Percentiles rank a stretch among this genome's conserved stretches.
Evolutionary conservation across 2,888 invertebrate species (phyloP).

Genomic region (Subacronicta megacephala): DNA sequence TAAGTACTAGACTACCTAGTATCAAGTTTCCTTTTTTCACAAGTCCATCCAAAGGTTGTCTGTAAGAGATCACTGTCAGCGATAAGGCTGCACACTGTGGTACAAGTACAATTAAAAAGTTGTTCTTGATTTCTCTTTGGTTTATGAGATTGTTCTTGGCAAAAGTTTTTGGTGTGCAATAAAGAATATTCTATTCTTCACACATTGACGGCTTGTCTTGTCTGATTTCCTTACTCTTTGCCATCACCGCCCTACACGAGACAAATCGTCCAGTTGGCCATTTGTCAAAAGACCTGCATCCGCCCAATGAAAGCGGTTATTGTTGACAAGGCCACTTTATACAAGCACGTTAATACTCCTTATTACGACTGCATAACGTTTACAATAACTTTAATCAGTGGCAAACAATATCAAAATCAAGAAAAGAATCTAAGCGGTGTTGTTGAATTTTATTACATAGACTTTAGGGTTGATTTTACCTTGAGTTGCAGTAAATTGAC

Average conservation of each 20-base stretch:
- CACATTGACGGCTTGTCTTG: neutral
- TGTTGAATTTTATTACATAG: slow-evolving; percentile 15
- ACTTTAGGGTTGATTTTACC: slow-evolving; percentile 31
- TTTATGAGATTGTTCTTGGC: too few relatives aligned
- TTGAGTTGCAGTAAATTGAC: slow-evolving; percentile 8
- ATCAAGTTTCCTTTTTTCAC: too few relatives aligned
- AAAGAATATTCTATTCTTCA: too few relatives aligned
- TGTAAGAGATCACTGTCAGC: too few relatives aligned
- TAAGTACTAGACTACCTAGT: too few relatives aligned
- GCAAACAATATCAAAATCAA: slow-evolving; percentile 7
- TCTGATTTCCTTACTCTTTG: slow-evolving; percentile 70
- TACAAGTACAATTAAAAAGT: too few relatives aligned
- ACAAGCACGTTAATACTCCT: slow-evolving; percentile 46
- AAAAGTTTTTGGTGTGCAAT: too few relatives aligned
- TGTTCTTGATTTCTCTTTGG: too few relatives aligned
- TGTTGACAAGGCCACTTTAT: slow-evolving; percentile 67
- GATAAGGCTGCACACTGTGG: too few relatives aligned
- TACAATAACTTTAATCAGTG: slow-evolving; percentile 51
- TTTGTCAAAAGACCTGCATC: slow-evolving; percentile 90
- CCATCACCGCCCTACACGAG: slow-evolving; percentile 81
- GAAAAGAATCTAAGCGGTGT: slow-evolving; percentile 15
- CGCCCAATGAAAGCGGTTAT: slow-evolving; percentile 85
- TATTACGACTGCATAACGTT: slow-evolving; percentile 62
- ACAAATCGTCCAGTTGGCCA: slow-evolving; percentile 88
- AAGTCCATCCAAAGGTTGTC: too few relatives aligned